These are phyloP conservation scores for Neopelma chrysocephalum DNA, from an alignment of 2,797 vertebrate species.

Conservation along the genomic window DNA sequence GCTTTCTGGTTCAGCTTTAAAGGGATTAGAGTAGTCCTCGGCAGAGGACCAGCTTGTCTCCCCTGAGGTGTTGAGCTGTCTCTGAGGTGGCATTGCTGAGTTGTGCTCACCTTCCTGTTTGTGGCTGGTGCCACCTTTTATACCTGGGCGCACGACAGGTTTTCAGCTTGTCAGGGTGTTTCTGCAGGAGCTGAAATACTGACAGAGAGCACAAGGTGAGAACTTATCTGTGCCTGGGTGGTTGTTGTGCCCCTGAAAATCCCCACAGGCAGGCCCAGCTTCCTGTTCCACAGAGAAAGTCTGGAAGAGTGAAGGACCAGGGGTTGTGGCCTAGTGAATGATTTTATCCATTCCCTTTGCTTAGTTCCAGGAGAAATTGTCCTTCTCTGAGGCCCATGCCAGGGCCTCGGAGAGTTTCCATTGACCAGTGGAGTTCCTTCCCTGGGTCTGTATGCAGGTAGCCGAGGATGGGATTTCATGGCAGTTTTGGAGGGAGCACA, in stretches of 20 bases:
- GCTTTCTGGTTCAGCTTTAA: background rate
- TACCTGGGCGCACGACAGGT: rapidly evolving
- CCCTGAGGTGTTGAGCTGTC: background rate
- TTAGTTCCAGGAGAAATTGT: background rate
- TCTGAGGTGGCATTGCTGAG: background rate
- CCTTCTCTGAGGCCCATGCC: background rate
- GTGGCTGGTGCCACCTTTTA: background rate
- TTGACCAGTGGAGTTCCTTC: background rate
- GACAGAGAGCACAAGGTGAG: background rate
- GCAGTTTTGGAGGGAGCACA: background rate
- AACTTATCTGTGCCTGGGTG: background rate
- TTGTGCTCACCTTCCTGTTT: rapidly evolving
- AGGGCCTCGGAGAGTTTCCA: background rate
- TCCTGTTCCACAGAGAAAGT: background rate
- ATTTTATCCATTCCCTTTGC: background rate
- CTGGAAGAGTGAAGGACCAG: background rate
- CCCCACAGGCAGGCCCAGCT: background rate
- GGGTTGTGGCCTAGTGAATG: background rate
- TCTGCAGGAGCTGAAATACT: background rate
- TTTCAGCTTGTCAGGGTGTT: background rate
- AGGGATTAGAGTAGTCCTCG: background rate
- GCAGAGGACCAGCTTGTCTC: rapidly evolving
- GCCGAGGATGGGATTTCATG: background rate
- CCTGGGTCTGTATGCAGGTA: background rate
- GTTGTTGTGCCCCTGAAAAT: background rate